These are phyloP conservation scores for Atta colombica DNA, from an alignment of 1,140 invertebrate genomes.

Conservation along the genomic window DNA sequence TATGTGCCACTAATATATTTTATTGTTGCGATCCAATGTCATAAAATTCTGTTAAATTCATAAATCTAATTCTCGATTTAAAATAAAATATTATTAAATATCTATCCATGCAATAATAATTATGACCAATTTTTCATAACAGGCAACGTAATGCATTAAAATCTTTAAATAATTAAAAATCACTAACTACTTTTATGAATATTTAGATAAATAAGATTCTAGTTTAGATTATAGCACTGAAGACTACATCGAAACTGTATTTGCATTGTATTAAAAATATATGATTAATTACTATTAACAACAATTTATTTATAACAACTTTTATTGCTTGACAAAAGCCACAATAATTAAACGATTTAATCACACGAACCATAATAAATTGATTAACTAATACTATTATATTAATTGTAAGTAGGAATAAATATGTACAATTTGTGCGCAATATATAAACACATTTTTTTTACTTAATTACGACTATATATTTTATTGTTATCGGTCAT, in stretches of 20 bases:
- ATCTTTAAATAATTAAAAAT: too few species aligned
- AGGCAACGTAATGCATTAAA: background rate
- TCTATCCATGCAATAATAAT: background rate
- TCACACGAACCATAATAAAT: too few species aligned
- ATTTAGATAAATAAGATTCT: too few species aligned
- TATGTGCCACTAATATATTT: conserved; percentile 8
- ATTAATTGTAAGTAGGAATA: background rate
- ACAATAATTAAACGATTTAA: too few species aligned
- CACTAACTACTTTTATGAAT: too few species aligned
- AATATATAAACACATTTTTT: background rate
- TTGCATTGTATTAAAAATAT: too few species aligned
- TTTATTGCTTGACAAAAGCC: too few species aligned
- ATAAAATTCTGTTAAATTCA: background rate
- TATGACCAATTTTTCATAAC: background rate
- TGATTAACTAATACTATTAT: too few species aligned
- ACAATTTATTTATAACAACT: too few species aligned
- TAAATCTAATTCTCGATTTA: background rate
- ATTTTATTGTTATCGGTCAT: background rate
- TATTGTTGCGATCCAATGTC: background rate
- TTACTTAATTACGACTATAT: background rate
- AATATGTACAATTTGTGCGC: background rate
- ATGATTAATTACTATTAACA: too few species aligned
- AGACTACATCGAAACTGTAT: too few species aligned
- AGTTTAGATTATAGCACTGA: too few species aligned
- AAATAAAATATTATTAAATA: background rate